Evolutionary conservation across 2,888 invertebrate species (phyloP), one percentile per base, ranked within the genome.

Genomic region (Beris chalybata): DNA sequence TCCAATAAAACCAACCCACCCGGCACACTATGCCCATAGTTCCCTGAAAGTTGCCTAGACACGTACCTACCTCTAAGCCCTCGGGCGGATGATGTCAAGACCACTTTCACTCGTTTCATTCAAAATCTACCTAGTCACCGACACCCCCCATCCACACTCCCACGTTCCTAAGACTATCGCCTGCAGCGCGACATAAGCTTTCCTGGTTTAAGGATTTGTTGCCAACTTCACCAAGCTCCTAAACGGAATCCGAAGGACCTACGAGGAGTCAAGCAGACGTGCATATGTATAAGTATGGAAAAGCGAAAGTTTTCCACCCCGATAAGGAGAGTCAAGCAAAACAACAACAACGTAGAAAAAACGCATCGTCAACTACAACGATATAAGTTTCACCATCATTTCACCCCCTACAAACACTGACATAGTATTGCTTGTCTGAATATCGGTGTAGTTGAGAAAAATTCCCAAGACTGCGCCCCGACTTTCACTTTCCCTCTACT

Each of bases 101-200:
- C 59, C 66, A 66, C 66, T 66, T 66, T 66, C 66, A 66, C 66
- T 66, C 61, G 58, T 61, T 54, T 61, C 50, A 54, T 50, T 53
- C 56, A 59, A 52, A 66, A 22, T 52, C 58, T 52, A 43, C 12
- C 38, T 32, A 48, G 48, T 15, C 52, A 65, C 44, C 13, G 32
- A 54, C 29, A 64, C 43, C 15, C 22, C 44, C 4, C 13, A n/a
- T 12, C 22, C 30, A n/a, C 13, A 32, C n/a, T 22, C 38, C 38
- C 38, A 9, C 9, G 2, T 3, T 38, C 38, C 29, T 43, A 13
- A 22, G 32, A 29, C 12, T 64, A 55, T 64, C 64, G 54, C 64
- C 64, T 55, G 54, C 54, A 64, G 54, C 54, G 53, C 54, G 64
- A 64, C 53, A 38, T 38, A 38, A 38, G 38, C 38, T 38, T 38